Base-by-base conservation (phyloP, 2,113 vertebrate species). In the Natator depressus region DNA sequence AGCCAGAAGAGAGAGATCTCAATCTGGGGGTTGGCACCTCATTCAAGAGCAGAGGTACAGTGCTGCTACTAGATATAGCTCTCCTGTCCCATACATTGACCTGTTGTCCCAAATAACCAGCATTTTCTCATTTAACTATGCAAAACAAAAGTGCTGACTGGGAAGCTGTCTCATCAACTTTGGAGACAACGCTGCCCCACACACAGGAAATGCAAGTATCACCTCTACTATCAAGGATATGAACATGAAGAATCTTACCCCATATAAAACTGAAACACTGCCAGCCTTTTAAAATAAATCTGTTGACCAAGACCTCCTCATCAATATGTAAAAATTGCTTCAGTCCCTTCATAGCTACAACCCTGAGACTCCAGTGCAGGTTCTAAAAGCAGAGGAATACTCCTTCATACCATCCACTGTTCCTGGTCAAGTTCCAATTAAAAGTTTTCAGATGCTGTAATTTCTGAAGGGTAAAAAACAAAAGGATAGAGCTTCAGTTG, bases 1-100 rank as follows among this genome's bases (percentile, higher is more conserved):
- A 2, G 2, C 69, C 69, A 95, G 80, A 93, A 90, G 94, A 89
- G 59, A 96, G 82, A 90, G 95, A 89, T 88, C 88, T 96, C 89
- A 85, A 46, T 94, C 91, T 95, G 82, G 19, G 84, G 3, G 94
- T 91, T 72, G 94, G 57, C 75, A 59, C 79, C 96, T 93, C 27
- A 87, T 90, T 96, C 93, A 53, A 84, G 80, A 91, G 96, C 42
- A 92, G 76, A 95, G 65, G 31, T 80, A 50, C 0, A 1, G n/a
- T 10, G 94, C 5, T 54, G 49, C 47, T 69, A 84, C 54, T 59
- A 46, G 82, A 82, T 81, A 31, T 47, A 95, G 85, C 59, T 91
- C 57, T 87, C 91, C 31, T 85, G 13, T 47, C 49, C 49, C 59
- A 95, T 75, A 93, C 25, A 82, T 47, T 83, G 57, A 84, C 49